These are phyloP conservation scores for Campoplex capitator DNA, from an alignment of 2,888 invertebrate species.

Conservation along the genomic window DNA sequence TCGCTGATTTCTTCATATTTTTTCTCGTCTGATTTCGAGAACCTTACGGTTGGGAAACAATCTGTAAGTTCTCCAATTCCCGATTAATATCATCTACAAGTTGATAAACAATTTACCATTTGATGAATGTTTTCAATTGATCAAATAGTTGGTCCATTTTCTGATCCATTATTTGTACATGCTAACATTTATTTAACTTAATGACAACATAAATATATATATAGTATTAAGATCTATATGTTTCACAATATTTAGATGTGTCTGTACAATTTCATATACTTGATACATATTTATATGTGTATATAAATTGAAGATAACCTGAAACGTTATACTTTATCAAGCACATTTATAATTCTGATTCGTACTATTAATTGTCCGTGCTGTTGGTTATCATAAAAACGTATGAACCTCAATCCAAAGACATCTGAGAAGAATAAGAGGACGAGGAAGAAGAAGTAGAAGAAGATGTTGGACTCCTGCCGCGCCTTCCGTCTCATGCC, in stretches of 20 bases:
- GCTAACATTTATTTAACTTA: neutral
- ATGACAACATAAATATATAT: neutral
- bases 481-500: constrained; percentile 59
- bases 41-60: neutral
- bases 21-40: neutral
- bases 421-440: constrained; percentile 61
- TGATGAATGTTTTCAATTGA: neutral
- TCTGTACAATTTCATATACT: neutral
- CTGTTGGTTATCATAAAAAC: constrained; percentile 30
- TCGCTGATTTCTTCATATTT: neutral
- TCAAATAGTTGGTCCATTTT: neutral
- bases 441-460: constrained; percentile 46
- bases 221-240: too few relatives aligned
- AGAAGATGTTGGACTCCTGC: constrained; percentile 52
- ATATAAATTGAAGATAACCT: neutral
- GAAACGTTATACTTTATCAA: constrained; percentile 18
- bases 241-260: neutral
- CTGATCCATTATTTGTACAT: neutral
- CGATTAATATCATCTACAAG: neutral
- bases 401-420: constrained; percentile 48
- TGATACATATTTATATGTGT: neutral
- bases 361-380: constrained; percentile 41
- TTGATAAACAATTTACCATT: neutral
- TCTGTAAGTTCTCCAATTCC: neutral
- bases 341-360: constrained; percentile 37